Percentiles rank a stretch among this genome's conserved stretches.
phyloP scores from a whole-genome alignment of 2,113 vertebrate genomes.

The Paralichthys olivaceus region DNA sequence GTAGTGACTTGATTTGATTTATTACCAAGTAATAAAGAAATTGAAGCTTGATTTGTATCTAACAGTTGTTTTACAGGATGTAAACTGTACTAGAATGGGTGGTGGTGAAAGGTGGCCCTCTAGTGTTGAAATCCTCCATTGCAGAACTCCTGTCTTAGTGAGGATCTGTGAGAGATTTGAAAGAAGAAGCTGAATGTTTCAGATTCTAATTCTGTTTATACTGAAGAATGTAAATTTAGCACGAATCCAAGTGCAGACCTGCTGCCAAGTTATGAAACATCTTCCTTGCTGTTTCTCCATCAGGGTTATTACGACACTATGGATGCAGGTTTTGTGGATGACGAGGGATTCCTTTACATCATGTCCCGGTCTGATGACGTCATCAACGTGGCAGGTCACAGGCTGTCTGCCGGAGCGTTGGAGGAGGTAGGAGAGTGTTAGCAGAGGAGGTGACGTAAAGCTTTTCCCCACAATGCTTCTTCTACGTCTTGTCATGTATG shows the following conservation, averaged over 20 bases:
- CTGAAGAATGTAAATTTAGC: background rate
- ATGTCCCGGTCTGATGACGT: constrained; percentile 97
- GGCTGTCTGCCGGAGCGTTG: constrained; percentile 92
- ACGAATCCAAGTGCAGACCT: too few relatives aligned
- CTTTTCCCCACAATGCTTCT: background rate
- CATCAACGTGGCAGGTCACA: constrained; percentile 97
- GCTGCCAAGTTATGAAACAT: background rate
- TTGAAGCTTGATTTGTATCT: background rate
- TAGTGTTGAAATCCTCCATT: constrained; percentile 41
- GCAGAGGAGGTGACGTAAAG: too few relatives aligned
- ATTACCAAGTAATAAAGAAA: background rate
- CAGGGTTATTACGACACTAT: constrained; percentile 98
- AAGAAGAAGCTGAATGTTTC: background rate
- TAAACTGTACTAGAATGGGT: background rate
- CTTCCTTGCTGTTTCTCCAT: background rate
- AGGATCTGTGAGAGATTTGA: background rate
- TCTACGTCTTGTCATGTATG: background rate
- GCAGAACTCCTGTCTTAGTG: background rate
- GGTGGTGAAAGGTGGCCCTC: constrained; percentile 54
- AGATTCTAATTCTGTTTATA: background rate
- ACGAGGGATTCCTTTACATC: constrained; percentile 93
- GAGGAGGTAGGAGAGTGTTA: constrained; percentile 87
- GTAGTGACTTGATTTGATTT: background rate
- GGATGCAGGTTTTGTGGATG: constrained; percentile 94
- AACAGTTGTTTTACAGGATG: too few relatives aligned